Evolutionary conservation across 1,140 invertebrate species (phyloP).

Genomic region (Diprion similis): DNA sequence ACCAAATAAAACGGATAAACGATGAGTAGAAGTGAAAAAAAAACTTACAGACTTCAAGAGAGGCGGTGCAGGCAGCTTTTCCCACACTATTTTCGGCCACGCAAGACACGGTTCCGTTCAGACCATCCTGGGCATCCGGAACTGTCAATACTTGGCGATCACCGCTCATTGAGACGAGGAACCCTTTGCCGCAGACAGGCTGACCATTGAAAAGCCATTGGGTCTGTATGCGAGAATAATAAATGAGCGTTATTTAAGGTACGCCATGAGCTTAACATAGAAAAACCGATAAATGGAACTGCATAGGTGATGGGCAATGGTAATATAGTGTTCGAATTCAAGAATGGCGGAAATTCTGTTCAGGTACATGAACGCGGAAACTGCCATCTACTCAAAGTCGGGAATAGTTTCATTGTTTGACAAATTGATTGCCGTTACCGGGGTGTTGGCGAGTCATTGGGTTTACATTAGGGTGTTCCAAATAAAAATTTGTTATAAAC

Average conservation of each 20-base stretch:
- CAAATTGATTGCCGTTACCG: neutral
- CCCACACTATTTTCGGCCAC: constrained; percentile 79
- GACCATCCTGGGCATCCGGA: constrained; percentile 63
- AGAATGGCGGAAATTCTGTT: neutral
- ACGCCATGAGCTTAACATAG: no score
- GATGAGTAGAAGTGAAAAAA: no score
- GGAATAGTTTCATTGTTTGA: neutral
- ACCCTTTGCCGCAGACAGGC: constrained; percentile 73
- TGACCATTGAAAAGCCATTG: constrained; percentile 78
- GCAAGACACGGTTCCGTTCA: constrained; percentile 74
- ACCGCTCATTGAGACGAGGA: constrained; percentile 74
- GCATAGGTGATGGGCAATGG: neutral
- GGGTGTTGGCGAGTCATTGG: neutral
- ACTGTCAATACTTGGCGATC: constrained; percentile 75
- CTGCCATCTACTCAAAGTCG: no score
- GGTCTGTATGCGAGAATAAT: constrained; percentile 57
- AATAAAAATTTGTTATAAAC: no score
- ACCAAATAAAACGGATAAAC: no score
- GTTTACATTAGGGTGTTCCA: no score
- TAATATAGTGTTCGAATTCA: neutral
- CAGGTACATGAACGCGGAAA: no score
- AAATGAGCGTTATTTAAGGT: neutral
- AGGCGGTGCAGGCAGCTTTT: constrained; percentile 71
- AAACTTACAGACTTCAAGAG: constrained; percentile 64
- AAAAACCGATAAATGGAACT: neutral